phyloP scores from a whole-genome alignment of 2,888 invertebrate species.

The Pheosia tremula region DNA sequence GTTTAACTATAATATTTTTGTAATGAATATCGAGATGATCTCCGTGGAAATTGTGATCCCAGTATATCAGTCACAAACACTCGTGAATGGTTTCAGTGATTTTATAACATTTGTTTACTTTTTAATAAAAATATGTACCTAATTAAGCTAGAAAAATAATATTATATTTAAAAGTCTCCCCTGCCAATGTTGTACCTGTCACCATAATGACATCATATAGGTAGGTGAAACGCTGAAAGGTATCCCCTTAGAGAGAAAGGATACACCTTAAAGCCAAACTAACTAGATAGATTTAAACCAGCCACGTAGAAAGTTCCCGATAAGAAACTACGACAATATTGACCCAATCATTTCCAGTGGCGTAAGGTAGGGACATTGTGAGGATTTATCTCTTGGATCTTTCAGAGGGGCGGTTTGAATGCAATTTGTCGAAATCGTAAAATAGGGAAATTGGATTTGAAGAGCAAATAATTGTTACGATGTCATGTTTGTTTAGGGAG shows the following conservation, averaged over 20 bases:
- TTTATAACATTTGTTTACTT: too few relatives aligned
- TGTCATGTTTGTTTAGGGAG: background rate
- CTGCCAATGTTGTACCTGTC: too few relatives aligned
- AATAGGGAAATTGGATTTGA: conserved; percentile 43
- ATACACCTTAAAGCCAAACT: background rate
- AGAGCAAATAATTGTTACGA: background rate
- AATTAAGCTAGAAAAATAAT: too few relatives aligned
- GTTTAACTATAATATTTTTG: too few relatives aligned
- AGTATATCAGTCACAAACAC: too few relatives aligned
- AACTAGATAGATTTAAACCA: conserved; percentile 35
- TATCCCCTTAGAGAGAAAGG: background rate
- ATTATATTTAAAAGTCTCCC: too few relatives aligned
- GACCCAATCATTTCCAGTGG: conserved; percentile 6
- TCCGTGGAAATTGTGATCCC: too few relatives aligned
- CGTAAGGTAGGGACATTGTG: conserved; percentile 24
- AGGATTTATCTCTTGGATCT: conserved; percentile 36
- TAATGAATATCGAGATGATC: too few relatives aligned
- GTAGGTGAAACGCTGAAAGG: background rate
- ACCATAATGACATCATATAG: too few relatives aligned
- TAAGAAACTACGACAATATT: conserved; percentile 1
- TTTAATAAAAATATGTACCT: too few relatives aligned
- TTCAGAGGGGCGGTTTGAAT: conserved; percentile 40
- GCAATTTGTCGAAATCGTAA: conserved; percentile 50
- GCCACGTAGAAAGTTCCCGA: conserved; percentile 47
- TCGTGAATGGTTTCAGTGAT: too few relatives aligned